A percentile compares a stretch with the other conserved stretches of the same genome.
Conservation (phyloP, 2,797 vertebrate genomes). For the Clarias platycephalus region DNA sequence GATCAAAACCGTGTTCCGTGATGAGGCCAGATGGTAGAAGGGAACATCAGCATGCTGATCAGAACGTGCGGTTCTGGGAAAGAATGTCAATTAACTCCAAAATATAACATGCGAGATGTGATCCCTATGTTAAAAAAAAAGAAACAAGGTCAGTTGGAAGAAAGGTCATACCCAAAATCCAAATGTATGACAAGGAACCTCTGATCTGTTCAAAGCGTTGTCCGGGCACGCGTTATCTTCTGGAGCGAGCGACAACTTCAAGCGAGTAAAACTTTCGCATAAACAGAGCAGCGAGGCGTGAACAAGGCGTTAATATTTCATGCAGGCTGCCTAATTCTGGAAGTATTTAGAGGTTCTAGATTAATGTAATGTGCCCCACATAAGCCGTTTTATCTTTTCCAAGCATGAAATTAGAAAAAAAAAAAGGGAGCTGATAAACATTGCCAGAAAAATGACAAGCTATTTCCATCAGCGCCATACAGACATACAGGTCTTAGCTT, state of each 20-base stretch:
- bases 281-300: conserved; percentile 60
- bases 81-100: conserved; percentile 27
- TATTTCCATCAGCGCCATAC: conserved; percentile 54
- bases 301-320: conserved; percentile 66
- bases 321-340: conserved; percentile 65
- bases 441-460: conserved; percentile 61
- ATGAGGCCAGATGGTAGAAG: conserved; percentile 33
- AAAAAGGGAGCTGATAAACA: conserved; percentile 53
- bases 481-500: conserved; percentile 61
- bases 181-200: not conserved
- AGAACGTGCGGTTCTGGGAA: not conserved
- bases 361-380: conserved; percentile 75
- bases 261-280: conserved; percentile 24
- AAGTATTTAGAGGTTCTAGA: conserved; percentile 62
- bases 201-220: conserved; percentile 9
- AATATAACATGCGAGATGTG: not conserved
- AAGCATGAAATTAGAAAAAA: conserved; percentile 59
- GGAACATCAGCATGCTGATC: conserved; percentile 39
- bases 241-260: not conserved
- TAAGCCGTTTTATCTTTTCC: conserved; percentile 65
- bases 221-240: not conserved
- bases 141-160: not conserved
- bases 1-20: conserved; percentile 23
- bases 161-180: conserved; percentile 9
- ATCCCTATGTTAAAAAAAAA: not conserved